Base-by-base conservation (phyloP, 1,140 invertebrate species). In the Danaus melanippus region DNA sequence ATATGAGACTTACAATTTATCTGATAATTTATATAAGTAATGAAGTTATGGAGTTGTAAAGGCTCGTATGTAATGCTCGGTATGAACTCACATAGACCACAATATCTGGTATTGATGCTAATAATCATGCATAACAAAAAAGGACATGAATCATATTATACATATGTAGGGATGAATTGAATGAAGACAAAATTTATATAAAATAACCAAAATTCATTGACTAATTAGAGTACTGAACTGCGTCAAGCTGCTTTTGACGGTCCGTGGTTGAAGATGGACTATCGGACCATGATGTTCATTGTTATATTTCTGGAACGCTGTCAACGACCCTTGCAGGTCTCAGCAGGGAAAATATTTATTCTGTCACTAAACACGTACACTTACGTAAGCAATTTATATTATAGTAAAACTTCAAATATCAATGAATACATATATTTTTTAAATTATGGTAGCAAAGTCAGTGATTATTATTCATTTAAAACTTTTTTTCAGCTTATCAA, bases 361-460 rank as follows among this genome's bases (percentile, higher is more conserved):
- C 64, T 87, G 0, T 87, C 85, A 7, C 67, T 87, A 0, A 71
- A 84, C 17, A 87, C 83, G n/a, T 87, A 87, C 53, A 87, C 81
- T 17, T 75, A 80, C 58, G 85, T 85, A 74, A 79, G 80, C 55
- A 45, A 50, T 39, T 12, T 48, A 9, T 45, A 43, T 48, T 41
- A 46, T 12, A 43, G 48, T 44, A 39, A 55, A 53, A 43, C 15
- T 32, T 43, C 44, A 42, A 8, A 46, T 10, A 45, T 32, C 32
- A 10, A 52, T 41, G 10, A 2, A 50, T 50, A n/a, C n/a, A n/a
- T n/a, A 50, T 12, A 10, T 21, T 41, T 10, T 32, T 1, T 44
- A 44, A 44, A 9, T 44, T 9, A 17, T 47, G 4, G 46, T 7
- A 15, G 8, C 12, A 15, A 46, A 50, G 6, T 32, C 45, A 45